Evolutionary conservation across 2,888 invertebrate genomes (phyloP), one percentile per base, ranked within the genome.

Genomic region (Ligdia adustata): DNA sequence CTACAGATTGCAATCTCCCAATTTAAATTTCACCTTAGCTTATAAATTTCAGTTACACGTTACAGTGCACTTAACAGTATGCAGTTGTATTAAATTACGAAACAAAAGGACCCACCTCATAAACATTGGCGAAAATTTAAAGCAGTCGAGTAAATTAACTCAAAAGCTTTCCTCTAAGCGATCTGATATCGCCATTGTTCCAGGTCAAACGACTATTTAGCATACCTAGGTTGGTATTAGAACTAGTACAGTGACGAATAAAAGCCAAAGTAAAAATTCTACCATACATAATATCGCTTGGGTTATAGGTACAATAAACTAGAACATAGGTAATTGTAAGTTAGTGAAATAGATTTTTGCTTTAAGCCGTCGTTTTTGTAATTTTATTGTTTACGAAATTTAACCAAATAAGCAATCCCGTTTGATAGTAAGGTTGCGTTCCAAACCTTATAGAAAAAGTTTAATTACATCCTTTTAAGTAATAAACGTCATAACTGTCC

Each of bases 101-200:
- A 66, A 60, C 54, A 54, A 51, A 60, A 51, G 45, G 57, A 53
- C 39, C 45, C 15, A 37, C 52, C 54, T 58, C 52, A 55, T 52
- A 60, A 61, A 68, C 60, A 58, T 57, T 60, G 55, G 54, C 47
- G 55, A 59, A 65, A 69, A 72, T 69, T 52, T 56, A 62, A 63
- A 62, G 63, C 62, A 62, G 56, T 55, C 50, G 60, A 70, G 69
- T 77, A 73, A 74, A 74, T 72, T 69, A 64, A 61, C 60, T 59
- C 65, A 64, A 69, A 75, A 67, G 62, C 66, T 68, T 71, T 60
- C 55, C 56, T 66, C 60, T 61, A 61, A 62, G 54, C 72, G 62
- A 72, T 72, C 66, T 69, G 73, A 70, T 74, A 72, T 57, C 65
- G 60, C 65, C 61, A 62, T 64, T 68, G 72, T 77, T 77, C 67